These are phyloP conservation scores for Pseudonaja textilis DNA, from an alignment of 2,113 vertebrate species.

Conservation along the genomic window DNA sequence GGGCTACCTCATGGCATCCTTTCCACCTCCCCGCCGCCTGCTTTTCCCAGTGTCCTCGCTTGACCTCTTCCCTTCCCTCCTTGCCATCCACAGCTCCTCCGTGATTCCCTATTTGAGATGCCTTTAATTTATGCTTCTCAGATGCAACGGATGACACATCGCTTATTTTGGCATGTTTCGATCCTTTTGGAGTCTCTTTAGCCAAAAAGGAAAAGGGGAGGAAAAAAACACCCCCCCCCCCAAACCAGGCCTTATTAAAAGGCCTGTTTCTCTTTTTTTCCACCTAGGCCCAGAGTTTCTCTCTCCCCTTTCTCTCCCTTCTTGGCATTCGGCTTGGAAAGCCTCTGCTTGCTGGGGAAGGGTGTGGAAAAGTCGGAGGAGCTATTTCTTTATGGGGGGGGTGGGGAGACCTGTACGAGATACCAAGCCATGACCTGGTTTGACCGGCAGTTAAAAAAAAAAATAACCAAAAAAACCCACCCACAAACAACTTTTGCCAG, in stretches of 20 bases:
- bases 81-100: not conserved
- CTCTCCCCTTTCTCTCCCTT: slow-evolving; percentile 28
- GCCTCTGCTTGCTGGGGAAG: slow-evolving; percentile 55
- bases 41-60: not conserved
- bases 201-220: not conserved
- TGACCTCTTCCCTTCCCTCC: not conserved
- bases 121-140: not conserved
- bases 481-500: slow-evolving; percentile 8
- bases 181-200: slow-evolving; percentile 10
- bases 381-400: slow-evolving; percentile 62
- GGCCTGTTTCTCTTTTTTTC: slow-evolving; percentile 39
- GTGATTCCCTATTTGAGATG: not conserved
- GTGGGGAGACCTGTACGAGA: slow-evolving; percentile 44
- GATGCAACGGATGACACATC: not conserved
- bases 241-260: not conserved
- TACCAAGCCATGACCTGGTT: slow-evolving; percentile 50
- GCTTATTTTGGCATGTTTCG: not conserved
- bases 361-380: slow-evolving; percentile 65
- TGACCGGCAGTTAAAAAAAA: slow-evolving; percentile 14
- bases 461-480: not conserved
- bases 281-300: slow-evolving; percentile 34
- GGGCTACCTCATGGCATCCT: not conserved
- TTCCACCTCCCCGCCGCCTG: not conserved
- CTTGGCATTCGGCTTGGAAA: slow-evolving; percentile 41
- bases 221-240: no score